Evolutionary conservation across 2,888 invertebrate species (phyloP).

Genomic region (Buathra laborator): DNA sequence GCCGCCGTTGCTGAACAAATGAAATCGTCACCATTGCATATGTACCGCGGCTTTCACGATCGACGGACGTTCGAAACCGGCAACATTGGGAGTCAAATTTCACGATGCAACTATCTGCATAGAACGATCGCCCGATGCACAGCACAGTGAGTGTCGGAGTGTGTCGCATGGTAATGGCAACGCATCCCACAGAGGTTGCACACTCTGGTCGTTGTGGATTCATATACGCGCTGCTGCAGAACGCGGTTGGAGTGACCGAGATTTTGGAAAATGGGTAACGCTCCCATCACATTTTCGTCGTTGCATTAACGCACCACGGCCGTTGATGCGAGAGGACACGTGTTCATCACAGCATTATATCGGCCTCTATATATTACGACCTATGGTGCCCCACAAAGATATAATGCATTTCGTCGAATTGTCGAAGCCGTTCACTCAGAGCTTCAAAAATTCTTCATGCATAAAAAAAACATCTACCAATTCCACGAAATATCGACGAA

Average conservation of each 20-base stretch:
- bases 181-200: neutral
- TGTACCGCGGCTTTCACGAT: slow-evolving; percentile 13
- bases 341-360: slow-evolving; percentile 24
- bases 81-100: slow-evolving; percentile 37
- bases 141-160: slow-evolving; percentile 33
- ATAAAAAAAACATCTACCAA: neutral
- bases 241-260: slow-evolving; percentile 44
- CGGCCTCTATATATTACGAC: neutral
- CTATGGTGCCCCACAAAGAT: neutral
- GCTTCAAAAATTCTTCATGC: neutral
- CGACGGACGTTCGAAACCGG: slow-evolving; percentile 19
- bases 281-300: slow-evolving; percentile 40
- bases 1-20: slow-evolving; percentile 19
- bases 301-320: slow-evolving; percentile 51
- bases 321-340: slow-evolving; percentile 37
- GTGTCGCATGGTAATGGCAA: slow-evolving; percentile 53
- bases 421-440: neutral
- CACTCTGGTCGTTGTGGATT: neutral
- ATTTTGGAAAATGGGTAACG: slow-evolving; percentile 54
- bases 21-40: slow-evolving; percentile 10
- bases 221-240: slow-evolving; percentile 3
- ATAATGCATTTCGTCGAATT: neutral
- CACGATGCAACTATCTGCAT: slow-evolving; percentile 41
- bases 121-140: slow-evolving; percentile 1
- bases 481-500: neutral